Evolutionary conservation across 2,888 invertebrate genomes (phyloP).

Genomic region (Dicyrtomina minuta): DNA sequence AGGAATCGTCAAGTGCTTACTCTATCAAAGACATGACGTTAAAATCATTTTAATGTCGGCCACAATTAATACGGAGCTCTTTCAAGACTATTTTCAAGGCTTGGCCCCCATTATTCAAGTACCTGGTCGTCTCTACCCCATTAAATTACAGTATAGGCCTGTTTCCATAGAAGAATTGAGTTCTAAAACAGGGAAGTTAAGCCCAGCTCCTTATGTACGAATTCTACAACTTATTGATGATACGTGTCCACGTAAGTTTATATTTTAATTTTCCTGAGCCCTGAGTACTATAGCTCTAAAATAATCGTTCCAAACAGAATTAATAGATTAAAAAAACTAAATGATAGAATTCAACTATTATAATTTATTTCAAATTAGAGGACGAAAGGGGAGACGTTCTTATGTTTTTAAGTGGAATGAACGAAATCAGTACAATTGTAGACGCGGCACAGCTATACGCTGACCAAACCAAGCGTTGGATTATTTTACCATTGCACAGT

Average conservation of each 20-base stretch:
- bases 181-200: slow-evolving; percentile 72
- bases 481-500: slow-evolving; percentile 88
- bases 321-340: no score
- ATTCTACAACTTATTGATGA: slow-evolving; percentile 88
- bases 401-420: slow-evolving; percentile 91
- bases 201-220: slow-evolving; percentile 89
- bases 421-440: slow-evolving; percentile 83
- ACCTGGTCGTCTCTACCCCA: slow-evolving; percentile 91
- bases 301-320: no score
- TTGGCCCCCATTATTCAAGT: slow-evolving; percentile 80
- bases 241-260: slow-evolving; percentile 72
- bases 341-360: background rate
- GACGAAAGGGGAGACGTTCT: slow-evolving; percentile 89
- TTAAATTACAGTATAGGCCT: slow-evolving; percentile 84
- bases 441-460: slow-evolving; percentile 82
- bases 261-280: background rate
- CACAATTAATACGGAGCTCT: slow-evolving; percentile 95
- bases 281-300: no score
- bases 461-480: slow-evolving; percentile 79
- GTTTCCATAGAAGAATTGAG: slow-evolving; percentile 63
- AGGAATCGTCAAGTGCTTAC: slow-evolving; percentile 89
- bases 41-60: slow-evolving; percentile 98
- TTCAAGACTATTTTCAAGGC: slow-evolving; percentile 83
- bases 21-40: slow-evolving; percentile 74
- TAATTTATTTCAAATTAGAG: no score